Conservation (phyloP, 2,797 vertebrate species). For the Phoxinus dragarum region DNA sequence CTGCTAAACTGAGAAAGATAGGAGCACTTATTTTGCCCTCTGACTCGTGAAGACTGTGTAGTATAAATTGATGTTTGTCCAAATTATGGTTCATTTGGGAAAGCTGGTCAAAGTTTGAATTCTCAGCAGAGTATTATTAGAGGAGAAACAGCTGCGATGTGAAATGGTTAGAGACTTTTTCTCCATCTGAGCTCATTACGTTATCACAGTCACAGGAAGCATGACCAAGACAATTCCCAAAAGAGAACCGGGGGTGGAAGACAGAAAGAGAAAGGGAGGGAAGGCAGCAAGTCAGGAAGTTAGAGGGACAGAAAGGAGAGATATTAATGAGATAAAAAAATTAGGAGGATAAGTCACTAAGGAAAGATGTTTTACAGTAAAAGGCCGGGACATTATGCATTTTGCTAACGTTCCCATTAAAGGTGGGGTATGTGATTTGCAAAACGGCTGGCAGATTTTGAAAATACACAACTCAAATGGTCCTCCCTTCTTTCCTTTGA, state of each 20-base stretch:
- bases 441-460: no score
- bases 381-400: not conserved
- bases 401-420: not conserved
- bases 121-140: conserved; percentile 36
- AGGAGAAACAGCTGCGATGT: conserved; percentile 52
- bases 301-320: conserved; percentile 9
- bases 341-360: not conserved
- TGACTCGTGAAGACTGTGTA: not conserved
- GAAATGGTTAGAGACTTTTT: conserved; percentile 40
- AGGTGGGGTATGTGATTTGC: no score
- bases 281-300: conserved; percentile 12
- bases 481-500: no score
- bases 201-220: conserved; percentile 62
- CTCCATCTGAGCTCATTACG: conserved; percentile 23
- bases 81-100: conserved; percentile 25
- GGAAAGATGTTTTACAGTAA: not conserved
- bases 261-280: conserved; percentile 13
- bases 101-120: conserved; percentile 35
- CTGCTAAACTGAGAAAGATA: conserved; percentile 1
- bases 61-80: conserved; percentile 16
- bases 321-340: conserved; percentile 8
- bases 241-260: not conserved
- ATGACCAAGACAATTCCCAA: conserved; percentile 49
- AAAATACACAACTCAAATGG: no score
- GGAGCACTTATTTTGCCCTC: not conserved